Conservation (phyloP, 2,113 vertebrate genomes). For the Leucoraja erinaceus region DNA sequence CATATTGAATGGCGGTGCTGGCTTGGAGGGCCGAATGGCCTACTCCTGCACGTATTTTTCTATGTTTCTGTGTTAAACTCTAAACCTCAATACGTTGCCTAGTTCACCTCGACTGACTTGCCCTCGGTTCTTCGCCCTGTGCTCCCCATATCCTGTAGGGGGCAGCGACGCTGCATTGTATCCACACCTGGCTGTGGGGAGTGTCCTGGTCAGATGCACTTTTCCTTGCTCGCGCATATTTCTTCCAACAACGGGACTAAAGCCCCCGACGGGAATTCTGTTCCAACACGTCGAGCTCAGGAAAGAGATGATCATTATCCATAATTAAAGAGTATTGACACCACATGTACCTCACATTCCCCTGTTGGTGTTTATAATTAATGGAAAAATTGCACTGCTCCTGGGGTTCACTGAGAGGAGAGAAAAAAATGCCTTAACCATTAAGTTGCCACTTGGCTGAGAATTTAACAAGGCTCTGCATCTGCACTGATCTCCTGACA, state of each 20-base stretch:
- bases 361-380: conserved; percentile 51
- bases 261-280: conserved; percentile 54
- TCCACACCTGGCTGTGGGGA: not conserved
- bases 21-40: too few species aligned
- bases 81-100: not conserved
- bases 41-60: too few species aligned
- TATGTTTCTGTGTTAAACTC: too few species aligned
- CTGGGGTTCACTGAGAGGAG: conserved; percentile 17
- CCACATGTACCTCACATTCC: conserved; percentile 68
- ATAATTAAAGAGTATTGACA: conserved; percentile 82
- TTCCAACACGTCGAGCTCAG: conserved; percentile 64
- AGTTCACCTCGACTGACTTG: not conserved
- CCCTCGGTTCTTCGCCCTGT: not conserved
- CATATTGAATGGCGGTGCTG: too few species aligned
- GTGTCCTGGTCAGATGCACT: not conserved
- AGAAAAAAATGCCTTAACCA: conserved; percentile 7
- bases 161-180: not conserved
- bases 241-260: conserved; percentile 44
- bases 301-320: conserved; percentile 76
- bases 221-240: not conserved
- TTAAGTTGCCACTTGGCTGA: conserved; percentile 35
- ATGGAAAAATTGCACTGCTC: conserved; percentile 48
- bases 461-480: conserved; percentile 18
- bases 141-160: conserved; percentile 10
- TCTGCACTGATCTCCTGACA: not conserved